Conservation (phyloP, 2,113 vertebrate genomes). For the Gallinago jamesoni region DNA sequence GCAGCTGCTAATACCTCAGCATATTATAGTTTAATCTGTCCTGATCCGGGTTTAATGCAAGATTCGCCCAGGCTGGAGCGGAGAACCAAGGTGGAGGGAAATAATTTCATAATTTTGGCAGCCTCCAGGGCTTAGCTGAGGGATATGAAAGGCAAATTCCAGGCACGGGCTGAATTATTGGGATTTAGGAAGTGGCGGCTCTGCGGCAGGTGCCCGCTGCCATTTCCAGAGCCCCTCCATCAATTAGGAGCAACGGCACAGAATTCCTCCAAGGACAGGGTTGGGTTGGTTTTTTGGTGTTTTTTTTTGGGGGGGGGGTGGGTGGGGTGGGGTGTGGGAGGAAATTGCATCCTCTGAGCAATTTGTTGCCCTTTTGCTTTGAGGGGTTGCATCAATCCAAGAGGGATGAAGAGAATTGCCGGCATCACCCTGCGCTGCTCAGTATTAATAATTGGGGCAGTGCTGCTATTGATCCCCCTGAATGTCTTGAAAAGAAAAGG, state of each 20-base stretch:
- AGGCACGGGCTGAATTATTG: slow-evolving; percentile 76
- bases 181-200: slow-evolving; percentile 68
- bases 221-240: slow-evolving; percentile 74
- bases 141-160: slow-evolving; percentile 84
- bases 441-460: accelerated
- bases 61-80: slow-evolving; percentile 81
- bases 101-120: slow-evolving; percentile 75
- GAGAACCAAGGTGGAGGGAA: slow-evolving; percentile 62
- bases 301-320: too few species aligned
- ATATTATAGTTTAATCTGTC: slow-evolving; percentile 97
- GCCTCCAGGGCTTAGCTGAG: slow-evolving; percentile 75
- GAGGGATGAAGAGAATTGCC: accelerated
- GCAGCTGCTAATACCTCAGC: slow-evolving; percentile 90
- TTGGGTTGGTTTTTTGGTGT: too few species aligned
- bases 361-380: not conserved
- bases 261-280: slow-evolving; percentile 59
- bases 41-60: slow-evolving; percentile 98
- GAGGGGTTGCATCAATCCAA: not conserved
- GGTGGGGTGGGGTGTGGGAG: not conserved
- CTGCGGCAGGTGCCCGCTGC: slow-evolving; percentile 72
- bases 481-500: not conserved
- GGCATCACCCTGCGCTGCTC: accelerated
- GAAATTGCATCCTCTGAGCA: not conserved
- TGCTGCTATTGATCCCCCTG: accelerated
- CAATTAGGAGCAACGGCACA: slow-evolving; percentile 71